Conservation (phyloP, 30 jellyfish, hydroid and myxozoan species). For the Hydractinia symbiolongicarpus region DNA sequence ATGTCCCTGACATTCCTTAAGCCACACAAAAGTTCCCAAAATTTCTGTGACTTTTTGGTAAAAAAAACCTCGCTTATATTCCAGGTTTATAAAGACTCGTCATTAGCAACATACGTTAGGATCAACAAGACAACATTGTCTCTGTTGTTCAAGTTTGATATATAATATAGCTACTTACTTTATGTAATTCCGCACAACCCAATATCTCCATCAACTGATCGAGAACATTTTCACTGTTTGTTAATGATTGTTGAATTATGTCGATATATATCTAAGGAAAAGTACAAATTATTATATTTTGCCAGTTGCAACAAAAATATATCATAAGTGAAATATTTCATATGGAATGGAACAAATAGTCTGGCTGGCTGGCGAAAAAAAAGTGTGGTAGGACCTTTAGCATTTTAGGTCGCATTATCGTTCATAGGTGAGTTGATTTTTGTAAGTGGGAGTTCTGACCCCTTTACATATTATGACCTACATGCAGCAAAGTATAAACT, state of each 20-base stretch:
- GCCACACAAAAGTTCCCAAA: too few relatives aligned
- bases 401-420: too few relatives aligned
- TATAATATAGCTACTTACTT: slow-evolving; percentile 9
- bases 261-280: slow-evolving; percentile 3
- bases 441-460: too few relatives aligned
- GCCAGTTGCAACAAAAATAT: not conserved
- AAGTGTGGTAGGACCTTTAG: too few relatives aligned
- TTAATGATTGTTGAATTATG: slow-evolving; percentile 14
- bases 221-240: slow-evolving; percentile 20
- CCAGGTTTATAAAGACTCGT: not conserved
- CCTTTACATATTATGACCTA: too few relatives aligned
- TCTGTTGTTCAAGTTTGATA: not conserved
- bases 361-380: too few relatives aligned
- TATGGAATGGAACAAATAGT: too few relatives aligned
- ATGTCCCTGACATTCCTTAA: too few relatives aligned
- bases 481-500: too few relatives aligned
- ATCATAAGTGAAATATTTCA: too few relatives aligned
- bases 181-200: slow-evolving; percentile 28
- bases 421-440: too few relatives aligned
- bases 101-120: not conserved
- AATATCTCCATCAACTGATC: slow-evolving; percentile 13
- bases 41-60: too few relatives aligned
- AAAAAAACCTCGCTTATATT: not conserved
- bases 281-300: not conserved
- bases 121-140: not conserved